Evolutionary conservation across 2,113 vertebrate species (phyloP).

Genomic region (Clarias batrachus): DNA sequence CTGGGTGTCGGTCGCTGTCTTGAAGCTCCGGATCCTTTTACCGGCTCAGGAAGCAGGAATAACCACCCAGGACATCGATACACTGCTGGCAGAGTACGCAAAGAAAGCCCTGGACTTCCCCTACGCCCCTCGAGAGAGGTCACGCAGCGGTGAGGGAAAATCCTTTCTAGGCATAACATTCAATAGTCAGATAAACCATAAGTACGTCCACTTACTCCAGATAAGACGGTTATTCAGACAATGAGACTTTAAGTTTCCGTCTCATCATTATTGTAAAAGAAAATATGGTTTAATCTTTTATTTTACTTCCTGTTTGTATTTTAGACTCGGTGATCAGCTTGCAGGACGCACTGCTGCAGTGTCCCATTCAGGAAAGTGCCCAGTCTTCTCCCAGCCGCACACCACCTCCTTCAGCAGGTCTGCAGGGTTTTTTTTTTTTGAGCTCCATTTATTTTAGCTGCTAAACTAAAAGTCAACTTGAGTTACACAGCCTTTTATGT

Average conservation of each 20-base stretch:
- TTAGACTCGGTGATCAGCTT: slow-evolving; percentile 86
- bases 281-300: neutral
- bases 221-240: neutral
- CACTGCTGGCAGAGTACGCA: slow-evolving; percentile 84
- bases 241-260: neutral
- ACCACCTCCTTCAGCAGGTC: slow-evolving; percentile 72
- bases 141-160: slow-evolving; percentile 78
- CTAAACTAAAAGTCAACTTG: neutral
- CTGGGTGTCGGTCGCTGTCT: slow-evolving; percentile 82
- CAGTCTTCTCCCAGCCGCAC: slow-evolving; percentile 68
- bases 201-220: neutral
- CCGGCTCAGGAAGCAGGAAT: slow-evolving; percentile 80
- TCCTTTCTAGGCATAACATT: neutral
- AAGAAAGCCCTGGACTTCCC: slow-evolving; percentile 89
- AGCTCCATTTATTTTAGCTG: neutral
- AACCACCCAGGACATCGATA: slow-evolving; percentile 78
- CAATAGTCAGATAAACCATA: neutral
- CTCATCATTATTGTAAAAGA: neutral
- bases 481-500: neutral
- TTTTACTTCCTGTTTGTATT: neutral
- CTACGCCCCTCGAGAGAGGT: slow-evolving; percentile 79
- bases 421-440: neutral
- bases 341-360: slow-evolving; percentile 76
- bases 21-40: slow-evolving; percentile 79
- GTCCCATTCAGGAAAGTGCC: slow-evolving; percentile 73